phyloP scores from a whole-genome alignment of 2,113 vertebrate genomes.

The Scomber colias region DNA sequence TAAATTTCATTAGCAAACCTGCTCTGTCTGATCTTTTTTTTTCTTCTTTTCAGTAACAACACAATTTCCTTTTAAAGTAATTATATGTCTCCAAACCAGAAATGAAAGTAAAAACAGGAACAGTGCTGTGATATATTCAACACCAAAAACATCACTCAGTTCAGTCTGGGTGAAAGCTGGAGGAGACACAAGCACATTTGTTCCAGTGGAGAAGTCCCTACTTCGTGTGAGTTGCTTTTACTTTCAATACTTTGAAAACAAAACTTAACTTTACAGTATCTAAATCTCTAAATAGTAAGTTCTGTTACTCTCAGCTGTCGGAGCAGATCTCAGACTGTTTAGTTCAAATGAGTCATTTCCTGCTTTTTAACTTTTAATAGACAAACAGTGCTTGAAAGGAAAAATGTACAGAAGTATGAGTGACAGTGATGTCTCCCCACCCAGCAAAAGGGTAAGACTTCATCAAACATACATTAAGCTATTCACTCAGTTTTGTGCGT shows the following conservation, averaged over 20 bases:
- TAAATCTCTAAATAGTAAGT: neutral
- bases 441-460: conserved; percentile 67
- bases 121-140: conserved; percentile 1
- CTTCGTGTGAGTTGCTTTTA: conserved; percentile 41
- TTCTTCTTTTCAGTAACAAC: neutral
- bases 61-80: neutral
- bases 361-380: conserved; percentile 27
- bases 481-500: neutral
- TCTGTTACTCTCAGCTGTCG: neutral
- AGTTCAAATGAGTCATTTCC: neutral
- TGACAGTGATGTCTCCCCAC: conserved; percentile 60
- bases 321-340: neutral
- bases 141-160: conserved; percentile 1
- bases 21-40: neutral
- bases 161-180: neutral
- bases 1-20: conserved; percentile 59
- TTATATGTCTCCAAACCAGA: conserved; percentile 30
- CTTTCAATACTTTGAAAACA: conserved; percentile 22
- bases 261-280: neutral
- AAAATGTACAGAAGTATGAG: conserved; percentile 70
- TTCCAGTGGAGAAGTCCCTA: neutral
- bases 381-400: neutral
- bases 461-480: neutral
- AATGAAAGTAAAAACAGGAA: conserved; percentile 81
- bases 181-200: neutral